Percentiles rank a stretch among this genome's conserved stretches.
These are phyloP conservation scores for Pachypanchax playfairii DNA, from an alignment of 2,113 vertebrate species.

Conservation along the genomic window DNA sequence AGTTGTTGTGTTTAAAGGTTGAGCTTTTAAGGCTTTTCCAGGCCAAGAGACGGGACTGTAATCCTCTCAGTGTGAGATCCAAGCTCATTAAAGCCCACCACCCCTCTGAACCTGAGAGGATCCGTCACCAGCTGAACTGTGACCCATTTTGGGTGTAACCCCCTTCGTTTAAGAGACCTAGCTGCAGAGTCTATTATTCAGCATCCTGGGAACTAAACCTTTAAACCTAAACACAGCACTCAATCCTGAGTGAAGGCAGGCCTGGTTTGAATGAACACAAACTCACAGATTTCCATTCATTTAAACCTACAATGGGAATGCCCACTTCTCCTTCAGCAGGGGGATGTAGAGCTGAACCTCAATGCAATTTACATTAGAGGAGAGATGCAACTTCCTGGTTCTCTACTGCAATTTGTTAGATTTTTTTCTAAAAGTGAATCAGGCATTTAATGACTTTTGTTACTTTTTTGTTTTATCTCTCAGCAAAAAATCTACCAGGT, in stretches of 20 bases:
- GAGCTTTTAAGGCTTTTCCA: conserved; percentile 34
- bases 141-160: conserved; percentile 72
- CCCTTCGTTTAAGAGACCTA: conserved; percentile 53
- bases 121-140: conserved; percentile 58
- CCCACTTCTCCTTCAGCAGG: neutral
- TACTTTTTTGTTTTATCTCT: neutral
- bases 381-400: conserved; percentile 7
- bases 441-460: neutral
- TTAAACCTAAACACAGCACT: conserved; percentile 27
- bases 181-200: conserved; percentile 56
- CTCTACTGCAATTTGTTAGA: conserved; percentile 1
- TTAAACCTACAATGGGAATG: conserved; percentile 12
- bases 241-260: conserved; percentile 28
- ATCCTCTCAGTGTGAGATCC: conserved; percentile 68
- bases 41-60: conserved; percentile 50
- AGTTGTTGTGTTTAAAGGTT: conserved; percentile 19
- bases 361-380: conserved; percentile 10
- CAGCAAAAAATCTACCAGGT: neutral
- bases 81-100: conserved; percentile 66
- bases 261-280: conserved; percentile 44
- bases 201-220: conserved; percentile 65
- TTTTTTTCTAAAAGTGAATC: neutral
- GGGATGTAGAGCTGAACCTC: neutral
- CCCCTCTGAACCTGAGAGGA: conserved; percentile 38
- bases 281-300: conserved; percentile 16